A percentile compares a stretch with the other conserved stretches of the same genome.
Conservation (phyloP, 2,797 vertebrate genomes). For the Danio albolineatus region DNA sequence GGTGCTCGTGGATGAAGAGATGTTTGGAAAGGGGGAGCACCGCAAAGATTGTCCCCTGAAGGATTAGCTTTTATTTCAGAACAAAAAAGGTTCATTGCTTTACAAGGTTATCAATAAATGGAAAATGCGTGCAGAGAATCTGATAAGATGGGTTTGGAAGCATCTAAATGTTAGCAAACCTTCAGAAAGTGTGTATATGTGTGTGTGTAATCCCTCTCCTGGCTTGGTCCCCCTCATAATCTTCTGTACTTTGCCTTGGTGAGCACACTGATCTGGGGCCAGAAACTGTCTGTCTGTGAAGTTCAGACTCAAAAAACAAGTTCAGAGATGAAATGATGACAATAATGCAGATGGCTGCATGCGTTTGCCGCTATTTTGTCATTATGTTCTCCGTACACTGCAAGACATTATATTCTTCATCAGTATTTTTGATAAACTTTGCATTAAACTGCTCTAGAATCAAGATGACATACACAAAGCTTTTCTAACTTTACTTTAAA, state of each 20-base stretch:
- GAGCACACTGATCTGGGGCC: slow-evolving; percentile 42
- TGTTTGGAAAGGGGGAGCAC: slow-evolving; percentile 26
- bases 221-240: slow-evolving; percentile 34
- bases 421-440: too few relatives aligned
- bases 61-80: slow-evolving; percentile 6
- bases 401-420: too few relatives aligned
- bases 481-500: too few relatives aligned
- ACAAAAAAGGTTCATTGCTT: background rate
- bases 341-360: background rate
- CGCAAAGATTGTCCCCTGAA: slow-evolving; percentile 6
- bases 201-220: slow-evolving; percentile 24
- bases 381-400: background rate
- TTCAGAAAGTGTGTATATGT: slow-evolving; percentile 15
- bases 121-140: background rate
- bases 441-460: too few relatives aligned
- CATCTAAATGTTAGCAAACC: slow-evolving; percentile 34
- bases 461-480: too few relatives aligned
- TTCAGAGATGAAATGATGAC: background rate
- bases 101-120: slow-evolving; percentile 8
- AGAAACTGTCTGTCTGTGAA: slow-evolving; percentile 3
- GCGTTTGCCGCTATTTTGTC: background rate
- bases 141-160: slow-evolving; percentile 7
- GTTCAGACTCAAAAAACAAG: slow-evolving; percentile 3
- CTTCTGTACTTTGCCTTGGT: slow-evolving; percentile 58
- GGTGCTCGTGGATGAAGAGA: slow-evolving; percentile 40